Conservation (phyloP, 2,113 vertebrate species). For the Caranx melampygus region DNA sequence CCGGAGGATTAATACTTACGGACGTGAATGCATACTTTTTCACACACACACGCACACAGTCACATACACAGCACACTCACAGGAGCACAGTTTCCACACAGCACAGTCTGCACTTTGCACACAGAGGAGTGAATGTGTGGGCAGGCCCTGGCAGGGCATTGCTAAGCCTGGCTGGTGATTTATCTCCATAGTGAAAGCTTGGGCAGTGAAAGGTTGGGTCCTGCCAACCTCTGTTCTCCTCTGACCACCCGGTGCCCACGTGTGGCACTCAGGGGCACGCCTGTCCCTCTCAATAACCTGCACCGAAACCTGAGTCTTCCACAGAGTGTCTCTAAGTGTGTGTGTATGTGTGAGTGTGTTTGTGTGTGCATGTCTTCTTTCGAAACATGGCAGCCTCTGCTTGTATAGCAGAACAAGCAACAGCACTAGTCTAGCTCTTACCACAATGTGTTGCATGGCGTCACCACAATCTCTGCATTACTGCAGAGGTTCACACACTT, state of each 20-base stretch:
- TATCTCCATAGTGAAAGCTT: conserved; percentile 77
- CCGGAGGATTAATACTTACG: conserved; percentile 54
- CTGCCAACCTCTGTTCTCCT: conserved; percentile 80
- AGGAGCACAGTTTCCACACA: conserved; percentile 60
- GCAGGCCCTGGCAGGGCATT: conserved; percentile 71
- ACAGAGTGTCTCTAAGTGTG: background rate
- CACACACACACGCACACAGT: conserved; percentile 11
- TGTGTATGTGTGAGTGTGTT: background rate
- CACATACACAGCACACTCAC: conserved; percentile 26
- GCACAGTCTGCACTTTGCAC: conserved; percentile 69
- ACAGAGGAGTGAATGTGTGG: conserved; percentile 71
- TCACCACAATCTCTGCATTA: conserved; percentile 34
- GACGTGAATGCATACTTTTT: conserved; percentile 50
- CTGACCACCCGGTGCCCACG: conserved; percentile 74
- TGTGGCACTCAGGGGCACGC: conserved; percentile 76
- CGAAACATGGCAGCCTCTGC: conserved; percentile 39
- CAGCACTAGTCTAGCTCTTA: background rate
- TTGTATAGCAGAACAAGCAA: conserved; percentile 25
- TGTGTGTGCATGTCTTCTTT: conserved; percentile 19
- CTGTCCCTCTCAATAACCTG: conserved; percentile 80
- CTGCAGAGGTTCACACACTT: conserved; percentile 29
- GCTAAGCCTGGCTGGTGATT: conserved; percentile 76
- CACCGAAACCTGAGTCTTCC: conserved; percentile 68
- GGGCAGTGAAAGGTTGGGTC: conserved; percentile 74
- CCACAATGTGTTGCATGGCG: conserved; percentile 19